phyloP scores from a whole-genome alignment of 2,888 invertebrate genomes.

The Spialia ferax region DNA sequence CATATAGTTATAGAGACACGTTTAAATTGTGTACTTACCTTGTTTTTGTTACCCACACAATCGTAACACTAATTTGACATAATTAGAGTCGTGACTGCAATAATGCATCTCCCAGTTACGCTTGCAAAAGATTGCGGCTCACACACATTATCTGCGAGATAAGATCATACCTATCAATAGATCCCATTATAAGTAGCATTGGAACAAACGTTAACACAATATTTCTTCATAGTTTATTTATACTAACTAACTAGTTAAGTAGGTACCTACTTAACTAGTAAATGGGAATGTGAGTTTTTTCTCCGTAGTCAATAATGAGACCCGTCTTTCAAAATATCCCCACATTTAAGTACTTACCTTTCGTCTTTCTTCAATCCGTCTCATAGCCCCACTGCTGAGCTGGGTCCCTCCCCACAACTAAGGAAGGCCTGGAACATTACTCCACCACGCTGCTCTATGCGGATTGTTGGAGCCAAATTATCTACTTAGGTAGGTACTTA shows the following conservation, averaged over 20 bases:
- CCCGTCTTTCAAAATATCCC: too few relatives aligned
- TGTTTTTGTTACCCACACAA: slow-evolving; percentile 17
- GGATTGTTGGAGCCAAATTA: too few relatives aligned
- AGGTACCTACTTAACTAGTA: not conserved
- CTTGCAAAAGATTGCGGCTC: slow-evolving; percentile 15
- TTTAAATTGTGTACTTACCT: slow-evolving; percentile 10
- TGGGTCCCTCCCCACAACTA: too few relatives aligned
- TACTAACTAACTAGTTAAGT: too few relatives aligned
- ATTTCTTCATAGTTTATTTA: not conserved
- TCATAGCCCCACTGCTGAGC: too few relatives aligned
- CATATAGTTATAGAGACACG: slow-evolving; percentile 18
- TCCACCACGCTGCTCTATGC: too few relatives aligned
- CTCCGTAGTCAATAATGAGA: too few relatives aligned
- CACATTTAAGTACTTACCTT: too few relatives aligned
- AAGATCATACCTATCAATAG: slow-evolving; percentile 29
- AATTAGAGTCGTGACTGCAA: slow-evolving; percentile 17
- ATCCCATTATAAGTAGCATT: slow-evolving; percentile 23
- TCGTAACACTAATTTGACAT: slow-evolving; percentile 25
- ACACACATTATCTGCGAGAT: slow-evolving; percentile 19
- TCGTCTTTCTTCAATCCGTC: too few relatives aligned
- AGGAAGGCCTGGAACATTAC: too few relatives aligned
- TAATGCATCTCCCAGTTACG: slow-evolving; percentile 12
- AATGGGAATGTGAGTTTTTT: not conserved
- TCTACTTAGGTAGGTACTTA: too few relatives aligned
- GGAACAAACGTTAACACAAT: slow-evolving; percentile 1